Base-by-base conservation (phyloP, 2,113 vertebrate species). In the Heliornis fulica region DNA sequence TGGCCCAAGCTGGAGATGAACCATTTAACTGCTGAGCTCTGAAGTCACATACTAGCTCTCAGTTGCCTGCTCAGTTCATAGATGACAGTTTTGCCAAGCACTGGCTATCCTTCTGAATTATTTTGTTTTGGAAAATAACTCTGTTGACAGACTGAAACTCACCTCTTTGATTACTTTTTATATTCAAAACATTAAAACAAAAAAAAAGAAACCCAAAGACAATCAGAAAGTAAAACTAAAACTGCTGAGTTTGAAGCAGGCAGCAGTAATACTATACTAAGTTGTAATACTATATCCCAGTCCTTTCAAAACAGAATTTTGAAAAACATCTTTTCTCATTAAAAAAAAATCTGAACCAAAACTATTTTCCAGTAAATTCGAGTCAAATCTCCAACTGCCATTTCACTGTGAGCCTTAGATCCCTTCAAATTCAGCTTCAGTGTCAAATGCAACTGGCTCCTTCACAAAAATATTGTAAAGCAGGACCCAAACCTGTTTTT, bases 1-100 rank as follows among this genome's bases (percentile, higher is more conserved):
- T 87, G 74, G 83, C 64, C 92, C 83, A 85, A 66, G 89, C 84
- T 83, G 79, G 93, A 74, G 86, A 46, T 2, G n/a, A 96, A 79
- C 65, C 75, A 40, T 87, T 94, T 68, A 53, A 80, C 57, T 87
- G 69, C 93, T 76, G 84, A 75, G 89, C 79, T 87, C 77, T 69
- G 45, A 87, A 89, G 57, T 65, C 69, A 56, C 54, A 63, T 2
- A 20, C 2, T 28, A 93, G 60, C 53, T 82, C 56, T 75, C 50
- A n/a, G 60, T 46, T 46, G 28, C 5, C 48, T 71, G 13, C 69
- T 61, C 29, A 23, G 65, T 9, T 59, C 60, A 13, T 2, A 31
- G 31, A 15, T 68, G 54, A 48, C 83, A 60, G 11, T 51, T 93
- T 70, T 75, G 71, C 76, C 76, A 92, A 64, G 64, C 43, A 36